A percentile compares a stretch with the other conserved stretches of the same genome.
Conservation (phyloP, 1,140 invertebrate species). For the Aphaenogaster ashmeadi region DNA sequence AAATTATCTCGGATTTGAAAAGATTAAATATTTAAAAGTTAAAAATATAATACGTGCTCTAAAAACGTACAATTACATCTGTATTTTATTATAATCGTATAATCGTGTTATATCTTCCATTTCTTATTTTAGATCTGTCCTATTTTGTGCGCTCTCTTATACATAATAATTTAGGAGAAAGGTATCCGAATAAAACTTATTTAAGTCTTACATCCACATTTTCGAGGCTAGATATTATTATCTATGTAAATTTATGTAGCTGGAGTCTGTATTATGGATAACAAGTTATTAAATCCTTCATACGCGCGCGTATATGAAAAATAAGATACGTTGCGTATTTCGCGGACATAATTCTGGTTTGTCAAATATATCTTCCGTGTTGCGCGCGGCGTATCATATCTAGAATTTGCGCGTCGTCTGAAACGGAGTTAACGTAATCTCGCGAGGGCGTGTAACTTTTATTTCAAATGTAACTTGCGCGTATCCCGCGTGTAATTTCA, state of each 20-base stretch:
- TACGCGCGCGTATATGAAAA: background rate
- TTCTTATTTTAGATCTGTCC: background rate
- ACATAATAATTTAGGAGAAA: background rate
- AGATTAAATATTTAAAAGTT: background rate
- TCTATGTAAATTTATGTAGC: background rate
- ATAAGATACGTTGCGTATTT: background rate
- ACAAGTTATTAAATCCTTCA: slow-evolving; percentile 7
- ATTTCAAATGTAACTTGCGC: slow-evolving; percentile 35
- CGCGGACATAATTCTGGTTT: background rate
- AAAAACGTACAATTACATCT: background rate
- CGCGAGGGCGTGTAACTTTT: slow-evolving; percentile 41
- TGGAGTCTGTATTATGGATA: background rate
- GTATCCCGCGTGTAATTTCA: slow-evolving; percentile 54
- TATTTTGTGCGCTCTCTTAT: background rate
- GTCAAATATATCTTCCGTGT: background rate
- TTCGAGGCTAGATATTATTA: background rate
- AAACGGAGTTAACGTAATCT: slow-evolving; percentile 46
- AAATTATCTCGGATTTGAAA: no score
- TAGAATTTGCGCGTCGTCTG: background rate
- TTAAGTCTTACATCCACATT: background rate
- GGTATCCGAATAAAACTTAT: background rate
- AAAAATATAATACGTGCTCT: background rate
- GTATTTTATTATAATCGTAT: background rate
- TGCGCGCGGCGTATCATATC: background rate
- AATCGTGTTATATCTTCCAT: background rate